Evolutionary conservation across 2,888 invertebrate genomes (phyloP), one percentile per base, ranked within the genome.

Genomic region (Serrognathus titanus): DNA sequence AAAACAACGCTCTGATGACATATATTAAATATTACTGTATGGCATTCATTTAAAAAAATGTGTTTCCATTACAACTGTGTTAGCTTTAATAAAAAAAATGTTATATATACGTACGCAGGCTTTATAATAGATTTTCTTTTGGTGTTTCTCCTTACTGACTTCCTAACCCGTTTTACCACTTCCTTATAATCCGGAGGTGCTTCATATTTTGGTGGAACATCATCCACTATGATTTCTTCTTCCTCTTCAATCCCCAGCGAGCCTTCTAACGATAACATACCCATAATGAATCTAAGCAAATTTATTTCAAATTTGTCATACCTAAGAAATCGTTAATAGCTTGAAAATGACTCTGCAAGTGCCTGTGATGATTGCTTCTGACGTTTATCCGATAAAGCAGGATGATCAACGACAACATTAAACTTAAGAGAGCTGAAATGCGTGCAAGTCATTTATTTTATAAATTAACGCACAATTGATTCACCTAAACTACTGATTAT

Each of bases 131-230:
- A 31, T 31, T 31, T 31, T 31, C 24, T 31, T 31, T 31, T 31
- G 6, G 6, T 31, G 7, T 31, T 31, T 31, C 24, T 31, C 24
- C 6, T 31, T 31, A 31, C 24, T 31, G 24, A 31, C 4, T 31
- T 31, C 24, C 7, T 31, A 31, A 31, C 24, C 6, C 24, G 24
- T 46, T 61, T 64, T 35, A 85, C 81, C n/a, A 87, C 82, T 58
- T 88, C 87, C 56, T 86, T 85, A 67, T 89, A 89, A 59, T 86
- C 85, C 0, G 88, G 88, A 0, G 88, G 88, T 1, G 86, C 83
- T 70, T 88, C 88, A 72, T 88, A 88, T 47, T 80, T 80, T 0
- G 88, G 88, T 8, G 85, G 85, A 31, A 31, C 24, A 37, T 87
- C 86, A 58, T 87, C 86, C 40, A 74, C 69, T 47, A 80, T 81